Evolutionary conservation across 2,797 vertebrate species (phyloP).

Genomic region (Eulemur albifrons): DNA sequence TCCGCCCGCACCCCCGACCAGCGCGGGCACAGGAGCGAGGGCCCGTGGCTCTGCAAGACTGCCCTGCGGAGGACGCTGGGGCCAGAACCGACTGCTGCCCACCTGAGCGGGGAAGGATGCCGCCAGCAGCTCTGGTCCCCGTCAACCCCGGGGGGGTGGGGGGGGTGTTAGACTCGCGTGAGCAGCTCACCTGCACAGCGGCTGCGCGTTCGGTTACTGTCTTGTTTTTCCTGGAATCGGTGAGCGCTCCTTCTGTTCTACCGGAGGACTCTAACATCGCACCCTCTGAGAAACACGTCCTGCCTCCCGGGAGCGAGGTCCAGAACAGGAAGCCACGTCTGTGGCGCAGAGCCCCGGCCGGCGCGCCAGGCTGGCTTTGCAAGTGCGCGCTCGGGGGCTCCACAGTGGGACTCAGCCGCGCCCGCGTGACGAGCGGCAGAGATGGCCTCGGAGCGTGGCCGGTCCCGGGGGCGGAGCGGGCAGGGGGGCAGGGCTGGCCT

Average conservation of each 20-base stretch:
- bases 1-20: background rate
- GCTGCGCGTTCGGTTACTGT: too few species aligned
- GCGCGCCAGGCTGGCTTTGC: too few species aligned
- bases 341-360: too few species aligned
- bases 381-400: background rate
- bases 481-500: background rate
- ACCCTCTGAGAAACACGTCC: background rate
- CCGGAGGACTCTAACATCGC: fast-evolving
- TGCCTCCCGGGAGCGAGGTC: background rate
- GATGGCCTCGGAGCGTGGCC: too few species aligned
- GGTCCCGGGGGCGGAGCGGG: background rate
- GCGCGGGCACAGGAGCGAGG: too few species aligned
- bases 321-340: too few species aligned
- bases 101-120: background rate
- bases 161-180: background rate
- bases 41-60: background rate
- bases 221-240: background rate
- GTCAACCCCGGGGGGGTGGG: background rate
- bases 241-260: too few species aligned
- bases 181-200: too few species aligned
- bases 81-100: background rate
- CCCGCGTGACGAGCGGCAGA: too few species aligned
- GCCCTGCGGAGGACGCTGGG: background rate
- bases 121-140: too few species aligned
- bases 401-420: background rate